Percentiles rank a stretch among this genome's conserved stretches.
These are phyloP conservation scores for Neolamprologus fasciatus DNA, from an alignment of 2,113 vertebrate species.

Conservation along the genomic window DNA sequence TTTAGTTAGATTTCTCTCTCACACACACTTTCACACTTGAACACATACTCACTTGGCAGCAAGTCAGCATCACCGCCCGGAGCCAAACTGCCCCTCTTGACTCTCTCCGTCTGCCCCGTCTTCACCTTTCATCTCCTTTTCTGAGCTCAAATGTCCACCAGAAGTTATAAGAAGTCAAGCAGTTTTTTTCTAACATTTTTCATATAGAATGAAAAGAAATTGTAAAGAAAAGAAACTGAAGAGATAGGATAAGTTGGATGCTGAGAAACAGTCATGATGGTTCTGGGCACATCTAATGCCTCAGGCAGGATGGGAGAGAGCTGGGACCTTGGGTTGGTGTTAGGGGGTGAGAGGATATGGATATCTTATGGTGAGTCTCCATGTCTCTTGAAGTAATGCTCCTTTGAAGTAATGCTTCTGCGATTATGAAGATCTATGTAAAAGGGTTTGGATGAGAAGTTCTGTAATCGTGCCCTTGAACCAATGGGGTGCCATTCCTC, in stretches of 20 bases:
- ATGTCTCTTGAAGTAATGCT: neutral
- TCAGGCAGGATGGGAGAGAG: neutral
- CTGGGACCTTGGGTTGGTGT: neutral
- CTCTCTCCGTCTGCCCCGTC: neutral
- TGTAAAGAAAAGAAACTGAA: neutral
- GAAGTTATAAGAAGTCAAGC: slow-evolving; percentile 17
- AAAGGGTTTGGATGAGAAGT: slow-evolving; percentile 30
- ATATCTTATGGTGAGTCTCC: neutral
- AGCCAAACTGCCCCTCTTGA: neutral
- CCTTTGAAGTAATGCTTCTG: slow-evolving; percentile 20
- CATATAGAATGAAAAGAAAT: neutral
- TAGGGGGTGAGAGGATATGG: neutral
- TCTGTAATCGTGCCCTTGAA: slow-evolving; percentile 40
- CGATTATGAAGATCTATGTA: neutral
- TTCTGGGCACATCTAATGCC: neutral
- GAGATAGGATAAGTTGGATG: neutral
- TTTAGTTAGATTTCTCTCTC: slow-evolving; percentile 33
- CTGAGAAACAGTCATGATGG: neutral
- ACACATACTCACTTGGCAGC: neutral
- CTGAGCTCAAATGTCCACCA: slow-evolving; percentile 13
- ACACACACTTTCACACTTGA: neutral
- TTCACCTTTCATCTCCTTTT: slow-evolving; percentile 23
- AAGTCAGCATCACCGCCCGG: slow-evolving; percentile 7
- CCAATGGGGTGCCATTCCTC: slow-evolving; percentile 26
- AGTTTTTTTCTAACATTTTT: neutral